Evolutionary conservation across 2,797 vertebrate species (phyloP).

Genomic region (Thunnus albacares): DNA sequence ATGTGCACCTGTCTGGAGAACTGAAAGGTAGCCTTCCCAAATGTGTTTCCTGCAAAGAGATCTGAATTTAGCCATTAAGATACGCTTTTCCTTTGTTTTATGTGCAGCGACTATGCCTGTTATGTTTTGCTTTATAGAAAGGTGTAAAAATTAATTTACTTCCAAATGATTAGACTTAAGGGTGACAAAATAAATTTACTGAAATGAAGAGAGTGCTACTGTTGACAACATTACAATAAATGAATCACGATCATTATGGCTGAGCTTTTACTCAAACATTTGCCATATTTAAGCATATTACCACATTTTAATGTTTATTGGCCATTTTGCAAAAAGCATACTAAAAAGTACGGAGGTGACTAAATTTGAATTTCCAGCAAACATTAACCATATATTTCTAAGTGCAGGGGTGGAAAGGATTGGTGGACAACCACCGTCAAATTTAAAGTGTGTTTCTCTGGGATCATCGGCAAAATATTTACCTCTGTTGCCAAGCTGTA

Average conservation of each 20-base stretch:
- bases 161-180: conserved; percentile 32
- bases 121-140: conserved; percentile 32
- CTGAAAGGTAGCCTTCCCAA: conserved; percentile 57
- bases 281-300: neutral
- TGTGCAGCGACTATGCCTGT: neutral
- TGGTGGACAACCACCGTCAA: neutral
- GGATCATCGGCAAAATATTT: conserved; percentile 4
- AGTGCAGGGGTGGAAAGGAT: neutral
- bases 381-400: conserved; percentile 1
- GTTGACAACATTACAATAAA: conserved; percentile 22
- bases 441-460: conserved; percentile 1
- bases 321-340: conserved; percentile 16
- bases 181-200: conserved; percentile 13
- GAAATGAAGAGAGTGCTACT: neutral
- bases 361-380: neutral
- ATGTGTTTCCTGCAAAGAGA: conserved; percentile 27
- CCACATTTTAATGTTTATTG: neutral
- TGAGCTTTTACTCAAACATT: conserved; percentile 3
- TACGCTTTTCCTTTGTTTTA: neutral
- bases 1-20: conserved; percentile 80
- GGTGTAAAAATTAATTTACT: conserved; percentile 19
- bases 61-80: conserved; percentile 34
- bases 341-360: neutral
- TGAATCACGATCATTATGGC: neutral
- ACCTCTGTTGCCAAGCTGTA: neutral